These are phyloP conservation scores for Cyrtorhinus lividipennis DNA, from an alignment of 1,140 invertebrate species.

Conservation along the genomic window DNA sequence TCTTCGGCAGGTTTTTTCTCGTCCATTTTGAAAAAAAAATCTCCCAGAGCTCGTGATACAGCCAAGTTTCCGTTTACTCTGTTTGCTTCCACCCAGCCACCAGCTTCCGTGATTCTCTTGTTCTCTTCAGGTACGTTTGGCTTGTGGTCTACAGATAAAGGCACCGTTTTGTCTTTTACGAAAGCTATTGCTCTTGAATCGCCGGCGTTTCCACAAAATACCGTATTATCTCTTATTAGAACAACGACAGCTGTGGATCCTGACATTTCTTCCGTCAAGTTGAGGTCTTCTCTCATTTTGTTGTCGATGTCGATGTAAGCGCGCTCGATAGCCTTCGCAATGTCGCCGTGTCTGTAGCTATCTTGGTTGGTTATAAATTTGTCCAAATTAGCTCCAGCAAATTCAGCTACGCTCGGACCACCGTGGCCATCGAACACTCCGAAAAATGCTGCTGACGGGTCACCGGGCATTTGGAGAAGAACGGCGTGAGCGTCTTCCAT, in stretches of 20 bases:
- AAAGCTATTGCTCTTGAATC: conserved; percentile 82
- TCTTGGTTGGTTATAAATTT: neutral
- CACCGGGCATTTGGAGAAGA: conserved; percentile 79
- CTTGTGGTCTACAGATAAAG: conserved; percentile 83
- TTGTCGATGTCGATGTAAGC: conserved; percentile 78
- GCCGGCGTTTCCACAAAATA: conserved; percentile 88
- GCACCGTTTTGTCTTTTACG: conserved; percentile 49
- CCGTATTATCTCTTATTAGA: conserved; percentile 63
- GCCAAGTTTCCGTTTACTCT: conserved; percentile 95
- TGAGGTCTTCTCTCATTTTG: conserved; percentile 76
- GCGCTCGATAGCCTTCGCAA: conserved; percentile 1
- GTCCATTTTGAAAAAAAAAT: conserved; percentile 94
- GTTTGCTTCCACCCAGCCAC: conserved; percentile 94
- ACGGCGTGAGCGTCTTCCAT: conserved; percentile 99
- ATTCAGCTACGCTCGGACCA: conserved; percentile 64
- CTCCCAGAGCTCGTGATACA: conserved; percentile 87
- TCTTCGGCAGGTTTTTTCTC: conserved; percentile 68
- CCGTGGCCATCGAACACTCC: conserved; percentile 95
- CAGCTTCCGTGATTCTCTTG: conserved; percentile 77
- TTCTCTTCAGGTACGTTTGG: conserved; percentile 76
- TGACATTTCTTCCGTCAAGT: conserved; percentile 76
- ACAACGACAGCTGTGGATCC: conserved; percentile 87
- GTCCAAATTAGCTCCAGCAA: conserved; percentile 74
- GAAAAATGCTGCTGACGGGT: conserved; percentile 85
- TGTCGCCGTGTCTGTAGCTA: conserved; percentile 44